Conservation (phyloP, 2,888 invertebrate species). For the Pammene fasciana region DNA sequence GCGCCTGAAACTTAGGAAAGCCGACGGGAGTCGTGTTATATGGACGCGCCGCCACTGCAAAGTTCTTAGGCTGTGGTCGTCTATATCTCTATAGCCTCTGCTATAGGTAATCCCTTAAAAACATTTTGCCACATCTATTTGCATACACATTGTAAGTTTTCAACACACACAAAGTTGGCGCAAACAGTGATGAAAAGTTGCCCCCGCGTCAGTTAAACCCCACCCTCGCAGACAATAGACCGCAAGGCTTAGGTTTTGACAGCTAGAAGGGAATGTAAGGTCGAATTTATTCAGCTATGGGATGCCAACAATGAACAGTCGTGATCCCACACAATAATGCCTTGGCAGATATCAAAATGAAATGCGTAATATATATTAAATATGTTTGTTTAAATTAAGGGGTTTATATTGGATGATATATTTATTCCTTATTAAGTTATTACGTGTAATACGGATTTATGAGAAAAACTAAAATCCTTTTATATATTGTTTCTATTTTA, state of each 20-base stretch:
- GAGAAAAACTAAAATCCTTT: no score
- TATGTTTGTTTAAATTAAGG: no score
- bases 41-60: no score
- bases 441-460: no score
- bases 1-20: no score
- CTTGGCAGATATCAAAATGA: neutral
- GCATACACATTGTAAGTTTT: slow-evolving; percentile 3
- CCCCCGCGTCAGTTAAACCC: slow-evolving; percentile 10
- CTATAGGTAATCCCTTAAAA: neutral
- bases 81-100: no score
- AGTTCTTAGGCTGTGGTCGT: no score
- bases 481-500: no score
- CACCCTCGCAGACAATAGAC: slow-evolving; percentile 8
- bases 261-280: slow-evolving; percentile 9
- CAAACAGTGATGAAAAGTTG: slow-evolving; percentile 3
- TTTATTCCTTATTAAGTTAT: no score
- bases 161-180: slow-evolving; percentile 16
- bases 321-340: neutral
- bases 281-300: neutral
- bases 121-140: slow-evolving; percentile 20
- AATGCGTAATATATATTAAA: neutral
- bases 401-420: no score
- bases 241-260: neutral
- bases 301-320: neutral
- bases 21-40: no score